These are phyloP conservation scores for Pocillopora meandrina DNA, from an alignment of 92 coral and sea anemone species.

Conservation along the genomic window DNA sequence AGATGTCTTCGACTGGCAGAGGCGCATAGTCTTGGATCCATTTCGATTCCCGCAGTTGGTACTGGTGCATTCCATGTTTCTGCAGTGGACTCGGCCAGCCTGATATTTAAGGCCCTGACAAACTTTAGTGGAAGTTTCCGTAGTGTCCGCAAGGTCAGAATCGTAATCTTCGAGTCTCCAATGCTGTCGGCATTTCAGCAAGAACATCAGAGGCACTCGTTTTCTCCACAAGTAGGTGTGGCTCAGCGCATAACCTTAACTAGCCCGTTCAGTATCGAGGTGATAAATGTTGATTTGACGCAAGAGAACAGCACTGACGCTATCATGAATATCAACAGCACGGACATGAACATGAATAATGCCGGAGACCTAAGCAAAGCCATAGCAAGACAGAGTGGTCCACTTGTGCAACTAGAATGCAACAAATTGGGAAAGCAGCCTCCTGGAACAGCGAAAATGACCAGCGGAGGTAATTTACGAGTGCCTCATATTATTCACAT, in stretches of 20 bases:
- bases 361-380: constrained; percentile 67
- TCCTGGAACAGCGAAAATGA: constrained; percentile 49
- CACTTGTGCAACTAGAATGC: constrained; percentile 49
- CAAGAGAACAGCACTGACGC: constrained; percentile 24
- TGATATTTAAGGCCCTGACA: constrained; percentile 56
- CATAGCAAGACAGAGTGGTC: constrained; percentile 40
- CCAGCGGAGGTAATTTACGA: constrained; percentile 11
- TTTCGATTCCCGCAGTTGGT: constrained; percentile 67
- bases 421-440: constrained; percentile 25
- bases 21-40: constrained; percentile 27
- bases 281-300: constrained; percentile 6
- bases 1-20: constrained; percentile 57
- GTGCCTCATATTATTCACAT: constrained; percentile 8
- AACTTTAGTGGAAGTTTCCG: constrained; percentile 25
- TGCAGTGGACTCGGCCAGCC: constrained; percentile 50
- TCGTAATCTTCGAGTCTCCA: constrained; percentile 57
- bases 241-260: not conserved
- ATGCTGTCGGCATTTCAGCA: constrained; percentile 62
- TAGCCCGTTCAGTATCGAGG: not conserved
- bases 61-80: constrained; percentile 56
- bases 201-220: constrained; percentile 2
- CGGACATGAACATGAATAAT: constrained; percentile 43
- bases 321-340: constrained; percentile 29
- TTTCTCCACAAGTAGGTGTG: constrained; percentile 9
- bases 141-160: constrained; percentile 39